Base-by-base conservation (phyloP, 2,113 vertebrate genomes). In the Myodes glareolus region DNA sequence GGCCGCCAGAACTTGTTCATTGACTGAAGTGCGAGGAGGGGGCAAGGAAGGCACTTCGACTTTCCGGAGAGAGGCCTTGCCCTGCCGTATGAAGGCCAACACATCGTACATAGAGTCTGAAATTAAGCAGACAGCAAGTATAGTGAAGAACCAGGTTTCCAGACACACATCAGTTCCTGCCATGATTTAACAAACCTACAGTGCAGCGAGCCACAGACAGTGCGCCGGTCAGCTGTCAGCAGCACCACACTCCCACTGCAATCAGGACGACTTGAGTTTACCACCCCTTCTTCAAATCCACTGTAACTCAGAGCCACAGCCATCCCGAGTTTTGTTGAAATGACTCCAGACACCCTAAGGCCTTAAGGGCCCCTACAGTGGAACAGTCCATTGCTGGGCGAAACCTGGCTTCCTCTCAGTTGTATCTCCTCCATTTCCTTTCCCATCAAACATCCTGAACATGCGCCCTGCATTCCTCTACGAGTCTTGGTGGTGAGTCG, bases 71-170 rank as follows among this genome's bases (percentile, higher is more conserved):
- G 97, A 98, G 86, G 98, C 96, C 80, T 98, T 98, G 47, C 98
- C 98, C 0, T 98, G 98, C 97, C 99, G 99, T 14, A 99, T 95
- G 0, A 99, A 99, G 33, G 99, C 99, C 98, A 99, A 52, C 96
- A 99, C 99, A 76, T 99, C 99, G 39, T 99, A 99, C 99, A 99
- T 99, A 1, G 99, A 99, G 75, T 99, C 99, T 99, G 97, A 84
- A 97, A 91, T 27, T 13, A 31, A 87, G 0, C 10, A 61, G 42
- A 92, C 50, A 96, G 45, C 80, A n/a, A 2, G 72, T 3, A 25
- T 16, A 7, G 12, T 39, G 68, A 90, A 3, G 45, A n/a, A 27
- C 50, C 23, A 5, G 47, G 85, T 31, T 36, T 63, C 68, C 45
- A 27, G 13, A 3, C 50, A 7, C 47, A 61, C 5, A 10, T 11